Evolutionary conservation across 2,113 vertebrate species (phyloP).

Genomic region (Phalacrocorax carbo): DNA sequence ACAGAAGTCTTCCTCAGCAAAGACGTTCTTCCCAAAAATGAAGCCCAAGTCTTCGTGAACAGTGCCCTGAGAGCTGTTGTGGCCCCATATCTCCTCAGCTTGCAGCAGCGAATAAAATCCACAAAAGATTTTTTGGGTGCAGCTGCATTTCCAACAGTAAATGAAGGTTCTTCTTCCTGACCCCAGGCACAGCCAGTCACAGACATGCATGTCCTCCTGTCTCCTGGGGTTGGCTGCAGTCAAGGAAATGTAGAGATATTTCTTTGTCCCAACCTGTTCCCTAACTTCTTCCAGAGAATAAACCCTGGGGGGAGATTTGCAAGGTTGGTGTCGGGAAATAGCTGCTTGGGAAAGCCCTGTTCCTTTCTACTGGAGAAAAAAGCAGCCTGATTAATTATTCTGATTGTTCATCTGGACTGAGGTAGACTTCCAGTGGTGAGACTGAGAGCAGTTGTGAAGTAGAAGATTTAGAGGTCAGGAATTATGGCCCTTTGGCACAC

Average conservation of each 20-base stretch:
- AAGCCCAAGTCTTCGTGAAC: neutral
- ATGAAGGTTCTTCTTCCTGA: neutral
- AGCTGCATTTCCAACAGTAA: neutral
- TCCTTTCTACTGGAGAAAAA: neutral
- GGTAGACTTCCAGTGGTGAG: neutral
- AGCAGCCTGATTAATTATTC: neutral
- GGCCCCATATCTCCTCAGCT: neutral
- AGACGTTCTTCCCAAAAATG: accelerated
- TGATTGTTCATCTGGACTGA: neutral
- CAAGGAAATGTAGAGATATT: neutral
- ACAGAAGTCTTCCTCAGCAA: neutral
- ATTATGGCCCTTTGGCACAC: neutral
- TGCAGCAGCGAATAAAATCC: neutral
- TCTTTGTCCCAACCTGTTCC: neutral
- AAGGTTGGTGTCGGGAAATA: neutral
- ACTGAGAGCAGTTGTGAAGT: neutral
- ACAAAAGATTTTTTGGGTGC: neutral
- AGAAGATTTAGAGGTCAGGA: neutral
- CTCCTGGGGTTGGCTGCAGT: neutral
- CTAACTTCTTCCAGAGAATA: neutral
- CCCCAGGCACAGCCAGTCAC: neutral
- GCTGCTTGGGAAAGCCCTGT: neutral
- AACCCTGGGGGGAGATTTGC: neutral
- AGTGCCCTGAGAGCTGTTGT: neutral
- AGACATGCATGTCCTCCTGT: neutral